Percentiles rank a stretch among this genome's conserved stretches.
These are phyloP conservation scores for Agrochola circellaris DNA, from an alignment of 2,888 invertebrate species.

Conservation along the genomic window DNA sequence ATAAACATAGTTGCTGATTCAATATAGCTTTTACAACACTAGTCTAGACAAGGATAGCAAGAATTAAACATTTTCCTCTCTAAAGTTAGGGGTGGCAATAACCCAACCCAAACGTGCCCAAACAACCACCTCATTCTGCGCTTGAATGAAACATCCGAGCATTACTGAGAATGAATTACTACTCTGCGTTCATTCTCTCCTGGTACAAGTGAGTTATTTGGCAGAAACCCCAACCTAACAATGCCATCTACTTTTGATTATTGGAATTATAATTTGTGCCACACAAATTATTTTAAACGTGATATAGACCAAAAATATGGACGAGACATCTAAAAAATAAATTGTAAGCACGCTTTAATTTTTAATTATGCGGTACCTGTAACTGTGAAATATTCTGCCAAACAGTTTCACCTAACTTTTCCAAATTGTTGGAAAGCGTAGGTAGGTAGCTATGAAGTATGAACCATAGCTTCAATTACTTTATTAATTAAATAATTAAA, in stretches of 20 bases:
- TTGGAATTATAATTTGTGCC: too few relatives aligned
- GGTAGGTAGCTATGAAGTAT: too few relatives aligned
- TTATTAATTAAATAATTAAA: too few relatives aligned
- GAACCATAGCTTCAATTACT: too few relatives aligned
- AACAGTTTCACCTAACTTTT: too few relatives aligned
- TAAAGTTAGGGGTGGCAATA: not conserved
- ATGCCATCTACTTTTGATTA: not conserved
- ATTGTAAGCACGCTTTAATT: too few relatives aligned
- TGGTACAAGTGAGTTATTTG: not conserved
- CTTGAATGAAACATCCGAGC: not conserved
- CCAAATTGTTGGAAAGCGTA: too few relatives aligned
- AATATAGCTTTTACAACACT: not conserved
- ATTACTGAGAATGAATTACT: not conserved
- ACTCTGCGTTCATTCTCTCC: not conserved
- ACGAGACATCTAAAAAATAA: too few relatives aligned
- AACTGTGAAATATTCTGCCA: too few relatives aligned
- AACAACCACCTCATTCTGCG: not conserved
- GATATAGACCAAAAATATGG: too few relatives aligned
- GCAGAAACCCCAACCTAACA: not conserved
- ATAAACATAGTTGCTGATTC: not conserved
- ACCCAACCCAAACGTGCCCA: not conserved
- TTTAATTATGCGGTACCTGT: too few relatives aligned
- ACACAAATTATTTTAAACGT: too few relatives aligned
- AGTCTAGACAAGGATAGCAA: slow-evolving; percentile 1
- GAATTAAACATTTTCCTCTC: not conserved